Percentiles rank a stretch among this genome's conserved stretches.
Conservation (phyloP, 2,797 vertebrate genomes). For the Xerus rutilus region DNA sequence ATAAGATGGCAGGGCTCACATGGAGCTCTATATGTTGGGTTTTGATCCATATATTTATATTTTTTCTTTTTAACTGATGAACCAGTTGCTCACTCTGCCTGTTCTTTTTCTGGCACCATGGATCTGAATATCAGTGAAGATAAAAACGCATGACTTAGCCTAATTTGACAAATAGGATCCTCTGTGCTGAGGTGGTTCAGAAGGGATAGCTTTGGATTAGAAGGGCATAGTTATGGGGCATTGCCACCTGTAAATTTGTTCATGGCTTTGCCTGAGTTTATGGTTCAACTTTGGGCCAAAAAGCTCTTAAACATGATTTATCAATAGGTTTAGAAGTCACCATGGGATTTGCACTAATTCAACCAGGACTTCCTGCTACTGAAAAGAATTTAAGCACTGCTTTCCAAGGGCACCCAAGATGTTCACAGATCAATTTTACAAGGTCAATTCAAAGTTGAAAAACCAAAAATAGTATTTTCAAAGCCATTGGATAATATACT, state of each 20-base stretch:
- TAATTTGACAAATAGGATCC: slow-evolving; percentile 66
- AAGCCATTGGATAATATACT: slow-evolving; percentile 7
- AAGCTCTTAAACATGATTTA: slow-evolving; percentile 81
- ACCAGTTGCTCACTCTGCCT: not conserved
- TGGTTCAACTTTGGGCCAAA: slow-evolving; percentile 62
- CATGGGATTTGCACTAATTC: slow-evolving; percentile 71
- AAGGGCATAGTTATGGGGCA: slow-evolving; percentile 55
- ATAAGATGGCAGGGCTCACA: not conserved
- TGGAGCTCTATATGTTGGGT: not conserved
- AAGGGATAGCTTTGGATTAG: slow-evolving; percentile 68
- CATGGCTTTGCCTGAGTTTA: slow-evolving; percentile 77
- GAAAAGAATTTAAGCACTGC: slow-evolving; percentile 68
- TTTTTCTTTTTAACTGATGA: not conserved
- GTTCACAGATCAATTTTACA: slow-evolving; percentile 66
- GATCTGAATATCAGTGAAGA: slow-evolving; percentile 34
- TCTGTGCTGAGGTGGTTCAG: slow-evolving; percentile 54
- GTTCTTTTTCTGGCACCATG: not conserved
- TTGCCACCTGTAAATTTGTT: slow-evolving; percentile 69
- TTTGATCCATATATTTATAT: not conserved
- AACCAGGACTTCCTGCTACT: slow-evolving; percentile 42
- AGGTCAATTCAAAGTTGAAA: slow-evolving; percentile 71
- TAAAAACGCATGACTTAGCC: not conserved
- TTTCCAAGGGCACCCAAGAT: slow-evolving; percentile 62
- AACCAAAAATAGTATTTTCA: slow-evolving; percentile 49
- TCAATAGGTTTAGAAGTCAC: slow-evolving; percentile 64